Evolutionary conservation across 1,140 invertebrate genomes (phyloP).

Genomic region (Drosophila eugracilis): DNA sequence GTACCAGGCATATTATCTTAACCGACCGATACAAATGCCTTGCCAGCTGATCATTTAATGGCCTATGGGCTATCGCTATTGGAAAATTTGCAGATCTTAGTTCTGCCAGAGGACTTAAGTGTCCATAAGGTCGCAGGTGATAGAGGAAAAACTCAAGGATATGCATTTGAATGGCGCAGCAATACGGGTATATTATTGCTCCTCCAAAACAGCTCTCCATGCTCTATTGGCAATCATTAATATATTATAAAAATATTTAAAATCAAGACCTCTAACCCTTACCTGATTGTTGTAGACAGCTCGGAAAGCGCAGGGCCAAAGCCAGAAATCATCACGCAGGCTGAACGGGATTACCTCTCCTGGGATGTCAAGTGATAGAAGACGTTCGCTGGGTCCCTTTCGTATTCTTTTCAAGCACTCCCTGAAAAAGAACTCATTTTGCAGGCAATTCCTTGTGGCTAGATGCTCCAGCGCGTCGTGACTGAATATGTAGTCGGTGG

Average conservation of each 20-base stretch:
- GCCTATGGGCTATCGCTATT: background rate
- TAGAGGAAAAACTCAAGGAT: slow-evolving; percentile 47
- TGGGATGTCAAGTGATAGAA: slow-evolving; percentile 25
- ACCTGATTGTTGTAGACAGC: slow-evolving; percentile 37
- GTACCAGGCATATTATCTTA: slow-evolving; percentile 93
- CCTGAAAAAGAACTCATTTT: slow-evolving; percentile 54
- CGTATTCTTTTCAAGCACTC: slow-evolving; percentile 85
- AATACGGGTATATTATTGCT: slow-evolving; percentile 26
- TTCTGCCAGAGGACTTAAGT: slow-evolving; percentile 15
- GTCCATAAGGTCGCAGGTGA: slow-evolving; percentile 54
- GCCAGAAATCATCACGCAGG: slow-evolving; percentile 38
- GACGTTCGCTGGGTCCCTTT: slow-evolving; percentile 64
- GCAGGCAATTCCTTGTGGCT: slow-evolving; percentile 89
- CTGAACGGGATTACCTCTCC: slow-evolving; percentile 30
- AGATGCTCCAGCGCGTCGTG: slow-evolving; percentile 86
- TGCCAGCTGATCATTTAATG: slow-evolving; percentile 85
- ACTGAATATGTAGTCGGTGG: slow-evolving; percentile 96
- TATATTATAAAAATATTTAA: background rate
- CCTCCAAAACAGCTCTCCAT: slow-evolving; percentile 7
- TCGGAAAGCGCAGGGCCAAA: slow-evolving; percentile 47
- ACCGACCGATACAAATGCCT: slow-evolving; percentile 85
- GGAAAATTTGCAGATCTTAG: background rate
- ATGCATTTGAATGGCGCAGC: slow-evolving; percentile 21
- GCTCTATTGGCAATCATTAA: background rate
- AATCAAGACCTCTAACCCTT: no score